These are phyloP conservation scores for Antheraea mylitta DNA, from an alignment of 1,140 invertebrate species.

Conservation along the genomic window DNA sequence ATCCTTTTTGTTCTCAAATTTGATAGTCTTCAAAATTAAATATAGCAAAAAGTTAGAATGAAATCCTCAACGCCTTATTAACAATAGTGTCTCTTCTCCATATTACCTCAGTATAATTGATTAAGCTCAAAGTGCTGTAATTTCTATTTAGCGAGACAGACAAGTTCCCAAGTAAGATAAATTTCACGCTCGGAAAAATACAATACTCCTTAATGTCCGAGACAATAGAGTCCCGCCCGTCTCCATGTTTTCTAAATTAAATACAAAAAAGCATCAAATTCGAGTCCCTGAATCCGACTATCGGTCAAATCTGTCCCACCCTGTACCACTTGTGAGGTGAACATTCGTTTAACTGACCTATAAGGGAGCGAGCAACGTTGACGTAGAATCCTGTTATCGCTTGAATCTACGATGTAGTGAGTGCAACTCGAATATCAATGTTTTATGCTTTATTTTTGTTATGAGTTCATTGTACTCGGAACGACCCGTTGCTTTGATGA, in stretches of 20 bases:
- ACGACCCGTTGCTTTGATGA: slow-evolving; percentile 15
- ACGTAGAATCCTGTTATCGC: slow-evolving; percentile 27
- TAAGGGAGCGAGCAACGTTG: slow-evolving; percentile 27
- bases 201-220: background rate
- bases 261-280: slow-evolving; percentile 21
- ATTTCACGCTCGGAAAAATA: slow-evolving; percentile 2
- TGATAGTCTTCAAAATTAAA: background rate
- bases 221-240: background rate
- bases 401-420: slow-evolving; percentile 23
- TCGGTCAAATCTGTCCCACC: slow-evolving; percentile 50
- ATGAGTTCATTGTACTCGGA: slow-evolving; percentile 24
- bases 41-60: background rate
- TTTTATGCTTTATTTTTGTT: slow-evolving; percentile 32
- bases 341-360: slow-evolving; percentile 47
- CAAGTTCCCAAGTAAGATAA: background rate
- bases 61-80: background rate
- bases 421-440: slow-evolving; percentile 34
- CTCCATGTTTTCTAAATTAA: slow-evolving; percentile 24
- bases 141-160: background rate
- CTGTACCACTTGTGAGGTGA: slow-evolving; percentile 40
- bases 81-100: background rate
- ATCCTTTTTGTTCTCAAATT: background rate
- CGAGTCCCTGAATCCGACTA: slow-evolving; percentile 26
- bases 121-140: background rate
- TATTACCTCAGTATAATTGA: slow-evolving; percentile 1